Conservation (phyloP, 2,888 invertebrate genomes). For the Cheilosia soror region DNA sequence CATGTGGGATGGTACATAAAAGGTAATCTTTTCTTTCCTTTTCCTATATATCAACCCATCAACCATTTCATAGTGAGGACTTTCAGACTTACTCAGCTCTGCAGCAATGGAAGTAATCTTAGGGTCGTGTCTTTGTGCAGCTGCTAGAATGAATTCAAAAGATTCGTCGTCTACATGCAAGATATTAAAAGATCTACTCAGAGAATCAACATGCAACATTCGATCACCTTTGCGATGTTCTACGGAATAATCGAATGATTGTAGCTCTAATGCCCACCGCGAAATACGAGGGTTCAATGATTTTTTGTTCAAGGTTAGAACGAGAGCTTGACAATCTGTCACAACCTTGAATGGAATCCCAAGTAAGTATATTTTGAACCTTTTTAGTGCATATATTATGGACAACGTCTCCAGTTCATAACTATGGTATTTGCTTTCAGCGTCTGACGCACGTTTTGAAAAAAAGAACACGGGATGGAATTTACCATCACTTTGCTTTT, state of each 20-base stretch:
- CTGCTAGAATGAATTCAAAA: conserved; percentile 52
- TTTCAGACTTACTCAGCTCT: conserved; percentile 64
- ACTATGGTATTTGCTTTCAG: conserved; percentile 76
- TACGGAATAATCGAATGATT: conserved; percentile 72
- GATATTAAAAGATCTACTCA: conserved; percentile 75
- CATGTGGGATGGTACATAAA: conserved; percentile 69
- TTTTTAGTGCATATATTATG: conserved; percentile 37
- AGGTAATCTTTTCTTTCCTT: conserved; percentile 26
- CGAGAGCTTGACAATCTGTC: conserved; percentile 77
- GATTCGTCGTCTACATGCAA: conserved; percentile 45
- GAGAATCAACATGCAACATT: conserved; percentile 79
- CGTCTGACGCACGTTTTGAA: conserved; percentile 76
- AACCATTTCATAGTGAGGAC: conserved; percentile 35
- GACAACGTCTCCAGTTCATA: conserved; percentile 50
- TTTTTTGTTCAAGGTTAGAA: conserved; percentile 72
- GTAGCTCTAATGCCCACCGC: conserved; percentile 72
- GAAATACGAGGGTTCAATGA: conserved; percentile 74
- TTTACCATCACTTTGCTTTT: conserved; percentile 70
- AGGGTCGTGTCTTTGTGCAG: conserved; percentile 66
- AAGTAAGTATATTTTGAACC: conserved; percentile 59
- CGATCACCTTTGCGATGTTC: conserved; percentile 71
- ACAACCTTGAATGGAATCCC: conserved; percentile 76
- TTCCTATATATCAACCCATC: conserved; percentile 48
- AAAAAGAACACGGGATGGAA: conserved; percentile 78
- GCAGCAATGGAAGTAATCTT: conserved; percentile 69